Evolutionary conservation across 2,888 invertebrate genomes (phyloP).

Genomic region (Teinopalpus imperialis): DNA sequence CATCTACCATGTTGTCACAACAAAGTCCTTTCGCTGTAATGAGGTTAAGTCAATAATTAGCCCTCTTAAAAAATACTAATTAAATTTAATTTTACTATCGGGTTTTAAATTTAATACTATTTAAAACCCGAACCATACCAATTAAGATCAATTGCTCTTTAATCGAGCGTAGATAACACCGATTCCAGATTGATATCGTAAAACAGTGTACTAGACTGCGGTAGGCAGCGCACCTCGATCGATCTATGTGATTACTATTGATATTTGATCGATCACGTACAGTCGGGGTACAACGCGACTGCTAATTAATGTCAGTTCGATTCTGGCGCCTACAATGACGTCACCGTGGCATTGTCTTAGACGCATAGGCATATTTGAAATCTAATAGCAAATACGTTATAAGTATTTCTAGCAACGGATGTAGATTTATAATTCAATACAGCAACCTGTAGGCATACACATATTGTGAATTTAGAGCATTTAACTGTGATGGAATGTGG

Average conservation of each 20-base stretch:
- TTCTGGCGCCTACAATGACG: constrained; percentile 65
- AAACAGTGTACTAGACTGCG: constrained; percentile 48
- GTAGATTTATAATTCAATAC: constrained; percentile 20
- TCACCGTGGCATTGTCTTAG: constrained; percentile 43
- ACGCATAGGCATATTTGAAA: constrained; percentile 32
- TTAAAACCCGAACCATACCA: constrained; percentile 1
- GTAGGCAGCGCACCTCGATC: constrained; percentile 63
- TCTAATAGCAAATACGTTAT: constrained; percentile 25
- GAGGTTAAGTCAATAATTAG: no score
- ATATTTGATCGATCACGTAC: constrained; percentile 71
- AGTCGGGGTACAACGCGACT: constrained; percentile 34
- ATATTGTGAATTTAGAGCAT: constrained; percentile 6
- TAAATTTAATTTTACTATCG: no score
- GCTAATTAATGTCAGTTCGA: constrained; percentile 53
- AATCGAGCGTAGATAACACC: constrained; percentile 28
- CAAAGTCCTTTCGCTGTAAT: no score
- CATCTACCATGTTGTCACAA: no score
- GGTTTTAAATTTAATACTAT: no score
- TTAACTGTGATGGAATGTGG: background rate
- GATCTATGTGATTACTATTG: constrained; percentile 65
- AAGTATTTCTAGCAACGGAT: constrained; percentile 25
- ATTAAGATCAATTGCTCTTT: constrained; percentile 8
- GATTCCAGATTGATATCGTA: constrained; percentile 19
- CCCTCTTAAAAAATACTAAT: no score
- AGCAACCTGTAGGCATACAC: constrained; percentile 1